Percentiles rank a stretch among this genome's conserved stretches.
phyloP scores from a whole-genome alignment of 2,797 vertebrate genomes.

The Gobio occitaniae region DNA sequence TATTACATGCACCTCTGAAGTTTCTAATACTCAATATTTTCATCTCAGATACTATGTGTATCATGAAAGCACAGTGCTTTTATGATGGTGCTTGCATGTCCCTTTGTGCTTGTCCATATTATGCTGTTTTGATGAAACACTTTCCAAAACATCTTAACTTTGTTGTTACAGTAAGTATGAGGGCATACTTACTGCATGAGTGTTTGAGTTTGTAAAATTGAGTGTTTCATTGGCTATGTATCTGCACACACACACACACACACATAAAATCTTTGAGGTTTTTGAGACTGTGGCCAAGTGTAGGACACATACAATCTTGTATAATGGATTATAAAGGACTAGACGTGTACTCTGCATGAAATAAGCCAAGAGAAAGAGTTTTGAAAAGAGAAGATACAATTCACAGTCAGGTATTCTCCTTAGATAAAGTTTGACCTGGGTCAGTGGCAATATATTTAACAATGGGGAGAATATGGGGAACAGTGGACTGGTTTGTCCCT shows the following conservation, averaged over 20 bases:
- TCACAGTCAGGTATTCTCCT: conserved; percentile 25
- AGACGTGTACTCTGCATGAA: not conserved
- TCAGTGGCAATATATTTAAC: conserved; percentile 37
- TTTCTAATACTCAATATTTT: conserved; percentile 44
- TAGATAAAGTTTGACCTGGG: conserved; percentile 24
- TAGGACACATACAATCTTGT: not conserved
- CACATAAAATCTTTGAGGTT: conserved; percentile 12
- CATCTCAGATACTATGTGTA: conserved; percentile 25
- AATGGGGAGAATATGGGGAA: conserved; percentile 32
- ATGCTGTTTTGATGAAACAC: conserved; percentile 13
- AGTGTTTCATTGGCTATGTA: conserved; percentile 22
- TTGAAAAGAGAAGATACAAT: conserved; percentile 29
- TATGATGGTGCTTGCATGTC: not conserved
- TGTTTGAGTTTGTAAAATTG: conserved; percentile 22
- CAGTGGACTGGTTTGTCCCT: conserved; percentile 48
- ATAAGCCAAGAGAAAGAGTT: conserved; percentile 8
- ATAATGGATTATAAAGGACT: not conserved
- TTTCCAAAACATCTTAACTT: conserved; percentile 13
- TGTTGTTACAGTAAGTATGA: conserved; percentile 1
- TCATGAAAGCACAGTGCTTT: conserved; percentile 2
- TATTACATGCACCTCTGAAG: conserved; percentile 35
- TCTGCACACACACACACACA: conserved; percentile 35
- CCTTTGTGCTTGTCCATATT: not conserved
- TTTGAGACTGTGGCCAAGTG: conserved; percentile 2
- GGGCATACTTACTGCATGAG: not conserved